Evolutionary conservation across 2,888 invertebrate species (phyloP).

Genomic region (Crepidodera aurea): DNA sequence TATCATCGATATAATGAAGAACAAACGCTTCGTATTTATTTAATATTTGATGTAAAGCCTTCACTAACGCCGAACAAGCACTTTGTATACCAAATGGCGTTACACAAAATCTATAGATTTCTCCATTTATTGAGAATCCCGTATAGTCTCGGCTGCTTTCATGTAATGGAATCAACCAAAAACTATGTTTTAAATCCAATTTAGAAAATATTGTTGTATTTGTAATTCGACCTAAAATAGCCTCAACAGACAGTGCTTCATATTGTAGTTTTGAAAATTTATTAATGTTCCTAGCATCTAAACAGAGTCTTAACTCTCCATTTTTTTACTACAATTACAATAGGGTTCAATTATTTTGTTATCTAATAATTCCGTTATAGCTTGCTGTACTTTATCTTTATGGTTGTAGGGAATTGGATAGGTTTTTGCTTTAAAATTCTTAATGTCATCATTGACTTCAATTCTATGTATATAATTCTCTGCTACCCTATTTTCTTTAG

Average conservation of each 20-base stretch:
- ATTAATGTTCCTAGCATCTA: not conserved
- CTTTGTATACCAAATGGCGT: conserved; percentile 48
- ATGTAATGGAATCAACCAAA: conserved; percentile 33
- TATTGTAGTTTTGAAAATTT: not conserved
- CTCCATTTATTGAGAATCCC: not conserved
- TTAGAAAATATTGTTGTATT: not conserved
- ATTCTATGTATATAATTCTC: not conserved
- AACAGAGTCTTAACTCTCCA: not conserved
- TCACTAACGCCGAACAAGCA: conserved; percentile 31
- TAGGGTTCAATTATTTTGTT: not conserved
- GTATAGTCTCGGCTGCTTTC: conserved; percentile 33
- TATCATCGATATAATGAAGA: conserved; percentile 25
- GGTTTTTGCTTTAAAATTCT: not conserved
- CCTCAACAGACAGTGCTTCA: not conserved
- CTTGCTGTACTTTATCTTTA: not conserved
- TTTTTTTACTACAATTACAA: not conserved
- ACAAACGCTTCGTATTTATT: not conserved
- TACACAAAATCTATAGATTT: not conserved
- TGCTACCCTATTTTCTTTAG: not conserved
- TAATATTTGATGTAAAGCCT: not conserved
- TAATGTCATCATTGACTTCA: not conserved
- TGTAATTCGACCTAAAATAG: not conserved
- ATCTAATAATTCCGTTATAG: not conserved
- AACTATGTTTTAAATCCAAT: conserved; percentile 15
- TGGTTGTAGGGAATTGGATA: not conserved